These are phyloP conservation scores for Clivina fossor DNA, from an alignment of 2,888 invertebrate genomes.

Conservation along the genomic window DNA sequence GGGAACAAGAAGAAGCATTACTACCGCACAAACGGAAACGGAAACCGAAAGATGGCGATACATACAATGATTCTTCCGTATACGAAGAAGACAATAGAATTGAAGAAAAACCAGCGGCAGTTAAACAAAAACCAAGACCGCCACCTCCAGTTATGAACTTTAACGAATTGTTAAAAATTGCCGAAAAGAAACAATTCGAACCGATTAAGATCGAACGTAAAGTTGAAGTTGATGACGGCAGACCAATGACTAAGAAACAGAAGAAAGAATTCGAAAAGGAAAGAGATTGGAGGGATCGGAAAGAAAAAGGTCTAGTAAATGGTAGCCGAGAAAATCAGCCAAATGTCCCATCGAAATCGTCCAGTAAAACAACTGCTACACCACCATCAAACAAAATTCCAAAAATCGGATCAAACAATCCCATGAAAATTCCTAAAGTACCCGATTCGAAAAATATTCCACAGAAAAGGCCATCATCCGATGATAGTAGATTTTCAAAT, in stretches of 20 bases:
- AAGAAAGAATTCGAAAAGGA: slow-evolving; percentile 73
- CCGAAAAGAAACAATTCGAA: slow-evolving; percentile 80
- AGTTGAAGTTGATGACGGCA: slow-evolving; percentile 59
- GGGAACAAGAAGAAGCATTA: slow-evolving; percentile 71
- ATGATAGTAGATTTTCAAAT: slow-evolving; percentile 48
- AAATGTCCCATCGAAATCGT: slow-evolving; percentile 26
- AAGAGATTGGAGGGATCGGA: slow-evolving; percentile 63
- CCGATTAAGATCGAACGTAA: slow-evolving; percentile 66
- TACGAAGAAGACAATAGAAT: slow-evolving; percentile 54
- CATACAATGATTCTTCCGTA: slow-evolving; percentile 45
- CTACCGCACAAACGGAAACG: slow-evolving; percentile 66
- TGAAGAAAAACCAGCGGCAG: slow-evolving; percentile 51
- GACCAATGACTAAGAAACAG: slow-evolving; percentile 80
- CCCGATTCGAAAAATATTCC: slow-evolving; percentile 9
- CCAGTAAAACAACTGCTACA: slow-evolving; percentile 40
- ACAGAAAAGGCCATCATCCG: slow-evolving; percentile 34
- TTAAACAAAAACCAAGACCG: slow-evolving; percentile 62
- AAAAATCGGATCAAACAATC: slow-evolving; percentile 36
- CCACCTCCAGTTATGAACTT: slow-evolving; percentile 79
- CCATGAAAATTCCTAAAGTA: slow-evolving; percentile 37
- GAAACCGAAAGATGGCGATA: slow-evolving; percentile 50
- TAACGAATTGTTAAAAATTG: slow-evolving; percentile 74
- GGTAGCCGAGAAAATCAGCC: slow-evolving; percentile 43
- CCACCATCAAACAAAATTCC: slow-evolving; percentile 41
- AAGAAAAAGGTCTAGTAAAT: slow-evolving; percentile 48